Conservation (phyloP, 2,888 invertebrate genomes). For the Boloria euphrosyne region DNA sequence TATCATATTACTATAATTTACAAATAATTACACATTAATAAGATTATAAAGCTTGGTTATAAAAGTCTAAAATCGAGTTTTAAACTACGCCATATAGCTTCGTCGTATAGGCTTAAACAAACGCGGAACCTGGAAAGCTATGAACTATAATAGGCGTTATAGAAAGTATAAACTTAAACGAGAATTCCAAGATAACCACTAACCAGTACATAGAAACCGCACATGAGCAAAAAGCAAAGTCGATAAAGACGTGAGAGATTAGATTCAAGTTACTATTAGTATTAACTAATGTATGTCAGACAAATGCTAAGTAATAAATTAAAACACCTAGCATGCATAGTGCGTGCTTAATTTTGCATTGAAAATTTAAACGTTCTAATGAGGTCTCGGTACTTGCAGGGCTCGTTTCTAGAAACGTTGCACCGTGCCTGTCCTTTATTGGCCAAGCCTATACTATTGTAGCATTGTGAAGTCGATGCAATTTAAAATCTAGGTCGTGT, state of each 20-base stretch:
- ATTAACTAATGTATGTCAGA: constrained; percentile 8
- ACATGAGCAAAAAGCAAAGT: constrained; percentile 20
- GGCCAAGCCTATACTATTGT: constrained; percentile 33
- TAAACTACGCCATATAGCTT: no score
- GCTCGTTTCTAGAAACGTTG: constrained; percentile 26
- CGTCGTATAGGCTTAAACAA: no score
- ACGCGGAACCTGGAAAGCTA: constrained; percentile 27
- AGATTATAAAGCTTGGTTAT: no score
- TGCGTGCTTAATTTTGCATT: no score
- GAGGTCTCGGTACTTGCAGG: background rate
- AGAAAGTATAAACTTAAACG: constrained; percentile 29
- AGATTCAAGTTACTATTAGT: background rate
- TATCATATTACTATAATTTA: background rate
- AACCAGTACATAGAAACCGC: constrained; percentile 24
- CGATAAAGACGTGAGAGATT: constrained; percentile 8
- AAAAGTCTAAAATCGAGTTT: no score
- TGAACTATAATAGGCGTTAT: constrained; percentile 29
- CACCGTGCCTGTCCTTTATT: constrained; percentile 34
- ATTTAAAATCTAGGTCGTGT: constrained; percentile 57
- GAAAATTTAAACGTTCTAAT: background rate
- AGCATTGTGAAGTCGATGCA: constrained; percentile 34
- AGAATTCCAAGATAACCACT: constrained; percentile 34
- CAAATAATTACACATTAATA: background rate
- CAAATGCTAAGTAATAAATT: background rate
- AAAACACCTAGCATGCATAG: background rate